Percentiles rank a stretch among this genome's conserved stretches.
Evolutionary conservation across 2,113 vertebrate genomes (phyloP).

Genomic region (Petaurus breviceps): DNA sequence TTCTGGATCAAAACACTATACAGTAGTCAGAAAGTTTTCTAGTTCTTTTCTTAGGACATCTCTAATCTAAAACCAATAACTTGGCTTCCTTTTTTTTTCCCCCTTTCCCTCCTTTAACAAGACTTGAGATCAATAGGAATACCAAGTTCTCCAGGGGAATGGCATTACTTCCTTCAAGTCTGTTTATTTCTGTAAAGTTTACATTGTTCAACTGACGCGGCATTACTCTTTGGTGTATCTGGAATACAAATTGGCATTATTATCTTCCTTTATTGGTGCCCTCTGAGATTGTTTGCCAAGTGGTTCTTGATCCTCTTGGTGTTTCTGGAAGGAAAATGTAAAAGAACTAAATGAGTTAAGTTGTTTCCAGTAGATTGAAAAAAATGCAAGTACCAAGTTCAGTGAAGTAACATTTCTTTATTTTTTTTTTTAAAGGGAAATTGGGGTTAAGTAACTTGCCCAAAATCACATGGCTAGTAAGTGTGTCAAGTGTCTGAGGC

Average conservation of each 20-base stretch:
- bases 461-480: no score
- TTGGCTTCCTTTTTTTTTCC: not conserved
- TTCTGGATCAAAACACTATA: not conserved
- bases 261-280: not conserved
- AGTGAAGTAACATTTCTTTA: not conserved
- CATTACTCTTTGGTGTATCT: not conserved
- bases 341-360: not conserved
- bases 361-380: not conserved
- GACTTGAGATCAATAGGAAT: not conserved
- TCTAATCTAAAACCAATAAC: not conserved
- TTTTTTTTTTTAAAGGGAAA: no score
- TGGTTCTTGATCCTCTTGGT: not conserved
- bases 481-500: no score
- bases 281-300: not conserved
- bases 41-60: not conserved
- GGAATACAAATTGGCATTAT: not conserved
- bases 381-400: not conserved
- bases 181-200: not conserved
- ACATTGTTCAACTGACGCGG: not conserved
- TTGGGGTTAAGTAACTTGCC: no score
- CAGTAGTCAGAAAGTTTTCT: not conserved
- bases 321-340: not conserved
- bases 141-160: not conserved
- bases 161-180: not conserved
- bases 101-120: not conserved